Evolutionary conservation across 2,888 invertebrate species (phyloP), one percentile per base, ranked within the genome.

Genomic region (Drosophila paramelanica): DNA sequence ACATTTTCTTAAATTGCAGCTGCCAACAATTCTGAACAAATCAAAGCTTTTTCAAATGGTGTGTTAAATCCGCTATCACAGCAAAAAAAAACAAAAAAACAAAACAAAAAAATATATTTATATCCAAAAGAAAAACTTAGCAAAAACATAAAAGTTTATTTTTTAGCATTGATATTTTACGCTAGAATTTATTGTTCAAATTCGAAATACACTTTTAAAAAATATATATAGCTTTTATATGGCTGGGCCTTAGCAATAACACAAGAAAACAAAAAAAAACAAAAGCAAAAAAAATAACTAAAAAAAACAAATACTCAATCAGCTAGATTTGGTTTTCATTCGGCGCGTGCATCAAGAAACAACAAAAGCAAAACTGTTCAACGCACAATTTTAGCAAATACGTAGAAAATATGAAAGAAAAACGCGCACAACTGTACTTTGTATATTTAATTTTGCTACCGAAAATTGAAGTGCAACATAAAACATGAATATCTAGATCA

Each of bases 301-400:
- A 33, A 58, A 45, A 17, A 3, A 47, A 59, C 36, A 71, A 33
- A 33, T 33, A 73, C 58, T 67, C 66, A 68, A 69, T 60, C 62
- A 72, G 81, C 77, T 75, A 23, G 92, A 92, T 92, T 92, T 92
- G 92, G 92, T 92, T 92, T 92, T 92, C 92, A 92, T 92, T 92
- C 92, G 91, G 86, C 84, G 90, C 84, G 85, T 83, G 73, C 79
- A 79, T 79, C 45, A 27, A 70, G 61, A 64, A 68, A 69, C 43
- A 62, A 84, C n/a, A 53, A 67, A 47, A 67, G 42, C 52, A 67
- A 60, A 55, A 71, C 62, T 43, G 51, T 3, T 39, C 39, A 52
- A 52, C 76, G 71, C 73, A 76, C 66, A 51, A 50, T 66, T 57
- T 49, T 39, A 51, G 61, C 56, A 23, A 36, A 33, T 50, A 49